Conservation (phyloP, 2,113 vertebrate genomes). For the Sula dactylatra region DNA sequence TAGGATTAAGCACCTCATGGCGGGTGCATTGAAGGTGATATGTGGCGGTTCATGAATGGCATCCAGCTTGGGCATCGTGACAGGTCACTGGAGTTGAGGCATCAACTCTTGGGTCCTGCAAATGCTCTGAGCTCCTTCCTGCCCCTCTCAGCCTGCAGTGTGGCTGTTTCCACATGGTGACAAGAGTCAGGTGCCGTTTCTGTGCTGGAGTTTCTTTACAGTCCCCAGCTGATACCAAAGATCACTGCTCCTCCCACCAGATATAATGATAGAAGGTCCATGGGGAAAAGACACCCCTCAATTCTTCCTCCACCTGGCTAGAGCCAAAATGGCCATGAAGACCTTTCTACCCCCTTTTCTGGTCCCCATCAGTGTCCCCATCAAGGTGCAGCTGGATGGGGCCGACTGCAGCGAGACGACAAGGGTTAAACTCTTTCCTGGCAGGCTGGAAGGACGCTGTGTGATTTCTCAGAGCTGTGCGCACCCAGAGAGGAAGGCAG, state of each 20-base stretch:
- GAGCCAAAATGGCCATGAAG: background rate
- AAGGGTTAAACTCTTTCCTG: slow-evolving; percentile 28
- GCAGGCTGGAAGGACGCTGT: background rate
- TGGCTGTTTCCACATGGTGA: background rate
- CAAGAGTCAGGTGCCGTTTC: background rate
- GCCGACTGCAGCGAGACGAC: accelerated
- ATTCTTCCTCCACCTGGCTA: background rate
- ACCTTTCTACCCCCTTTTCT: background rate
- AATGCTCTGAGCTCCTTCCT: background rate
- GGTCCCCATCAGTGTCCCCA: accelerated
- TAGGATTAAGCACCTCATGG: background rate
- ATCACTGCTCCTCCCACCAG: background rate
- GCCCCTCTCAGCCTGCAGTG: accelerated
- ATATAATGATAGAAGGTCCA: background rate
- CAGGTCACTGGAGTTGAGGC: background rate
- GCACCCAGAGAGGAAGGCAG: slow-evolving; percentile 5
- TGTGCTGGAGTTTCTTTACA: background rate
- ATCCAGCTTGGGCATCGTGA: background rate
- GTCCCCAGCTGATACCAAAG: background rate
- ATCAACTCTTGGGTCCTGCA: background rate
- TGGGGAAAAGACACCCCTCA: background rate
- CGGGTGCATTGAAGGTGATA: background rate
- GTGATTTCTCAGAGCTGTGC: background rate
- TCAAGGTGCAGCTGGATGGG: background rate
- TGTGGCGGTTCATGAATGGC: accelerated